A percentile compares a stretch with the other conserved stretches of the same genome.
These are phyloP conservation scores for Palythoa heliodiscus DNA, from an alignment of 92 coral and sea anemone genomes.

Conservation along the genomic window DNA sequence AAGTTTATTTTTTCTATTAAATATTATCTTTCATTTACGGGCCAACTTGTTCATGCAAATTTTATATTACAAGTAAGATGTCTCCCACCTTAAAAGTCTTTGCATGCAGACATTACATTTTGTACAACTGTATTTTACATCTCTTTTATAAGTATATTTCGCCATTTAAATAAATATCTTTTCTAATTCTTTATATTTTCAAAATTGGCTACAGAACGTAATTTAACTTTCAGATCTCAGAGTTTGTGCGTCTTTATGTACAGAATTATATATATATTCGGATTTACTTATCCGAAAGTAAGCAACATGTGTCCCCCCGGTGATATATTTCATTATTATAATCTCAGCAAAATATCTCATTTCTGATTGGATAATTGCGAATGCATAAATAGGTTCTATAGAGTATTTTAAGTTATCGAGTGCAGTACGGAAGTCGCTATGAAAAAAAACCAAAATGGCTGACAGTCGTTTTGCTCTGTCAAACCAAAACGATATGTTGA, in stretches of 20 bases:
- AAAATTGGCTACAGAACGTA: not conserved
- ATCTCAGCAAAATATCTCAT: too few relatives aligned
- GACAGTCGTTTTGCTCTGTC: too few relatives aligned
- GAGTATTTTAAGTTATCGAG: not conserved
- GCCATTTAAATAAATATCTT: constrained; percentile 21
- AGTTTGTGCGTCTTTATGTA: not conserved
- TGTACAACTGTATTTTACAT: not conserved
- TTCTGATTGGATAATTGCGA: too few relatives aligned
- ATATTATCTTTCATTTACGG: constrained; percentile 9
- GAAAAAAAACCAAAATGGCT: too few relatives aligned
- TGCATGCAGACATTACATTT: not conserved
- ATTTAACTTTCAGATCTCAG: not conserved
- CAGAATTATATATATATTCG: not conserved
- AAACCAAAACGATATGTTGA: too few relatives aligned
- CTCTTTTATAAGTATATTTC: not conserved
- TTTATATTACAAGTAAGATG: not conserved
- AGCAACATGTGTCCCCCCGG: not conserved
- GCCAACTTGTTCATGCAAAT: too few relatives aligned
- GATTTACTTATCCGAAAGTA: not conserved
- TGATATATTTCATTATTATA: too few relatives aligned
- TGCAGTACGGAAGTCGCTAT: too few relatives aligned
- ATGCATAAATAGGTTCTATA: too few relatives aligned
- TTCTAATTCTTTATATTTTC: not conserved
- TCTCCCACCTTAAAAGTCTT: not conserved
- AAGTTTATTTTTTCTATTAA: constrained; percentile 8